Conservation (phyloP, 2,888 invertebrate species). For the Apoderus coryli region DNA sequence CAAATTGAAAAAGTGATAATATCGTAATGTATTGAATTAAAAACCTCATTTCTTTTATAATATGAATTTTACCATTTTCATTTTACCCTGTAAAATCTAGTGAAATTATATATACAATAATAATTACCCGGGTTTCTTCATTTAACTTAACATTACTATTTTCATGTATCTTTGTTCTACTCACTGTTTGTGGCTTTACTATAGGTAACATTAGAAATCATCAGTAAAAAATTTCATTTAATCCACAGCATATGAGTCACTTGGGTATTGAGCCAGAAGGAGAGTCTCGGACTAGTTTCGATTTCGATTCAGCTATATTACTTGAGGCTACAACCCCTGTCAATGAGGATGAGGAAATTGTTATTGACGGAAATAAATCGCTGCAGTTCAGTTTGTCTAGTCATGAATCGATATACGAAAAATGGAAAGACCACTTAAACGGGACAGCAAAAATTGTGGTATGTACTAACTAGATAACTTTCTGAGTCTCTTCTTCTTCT, state of each 20-base stretch:
- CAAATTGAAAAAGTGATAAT: no score
- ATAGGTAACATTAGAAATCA: background rate
- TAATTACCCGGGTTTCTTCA: no score
- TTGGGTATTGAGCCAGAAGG: slow-evolving; percentile 43
- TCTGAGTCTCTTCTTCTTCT: no score
- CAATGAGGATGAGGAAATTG: slow-evolving; percentile 45
- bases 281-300: slow-evolving; percentile 47
- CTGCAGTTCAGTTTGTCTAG: slow-evolving; percentile 37
- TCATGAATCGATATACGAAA: slow-evolving; percentile 55
- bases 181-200: background rate
- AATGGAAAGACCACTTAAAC: slow-evolving; percentile 59
- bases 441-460: slow-evolving; percentile 66
- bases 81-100: no score
- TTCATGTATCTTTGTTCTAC: no score
- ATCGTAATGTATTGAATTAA: no score
- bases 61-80: no score
- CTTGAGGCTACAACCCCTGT: slow-evolving; percentile 31
- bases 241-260: slow-evolving; percentile 25
- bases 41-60: no score
- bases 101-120: no score
- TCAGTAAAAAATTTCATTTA: no score
- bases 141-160: no score
- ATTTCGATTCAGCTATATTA: slow-evolving; percentile 31
- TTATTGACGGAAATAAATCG: slow-evolving; percentile 40
- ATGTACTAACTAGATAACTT: no score